These are phyloP conservation scores for Drosophila kohkoa DNA, from an alignment of 1,140 invertebrate genomes.

Conservation along the genomic window DNA sequence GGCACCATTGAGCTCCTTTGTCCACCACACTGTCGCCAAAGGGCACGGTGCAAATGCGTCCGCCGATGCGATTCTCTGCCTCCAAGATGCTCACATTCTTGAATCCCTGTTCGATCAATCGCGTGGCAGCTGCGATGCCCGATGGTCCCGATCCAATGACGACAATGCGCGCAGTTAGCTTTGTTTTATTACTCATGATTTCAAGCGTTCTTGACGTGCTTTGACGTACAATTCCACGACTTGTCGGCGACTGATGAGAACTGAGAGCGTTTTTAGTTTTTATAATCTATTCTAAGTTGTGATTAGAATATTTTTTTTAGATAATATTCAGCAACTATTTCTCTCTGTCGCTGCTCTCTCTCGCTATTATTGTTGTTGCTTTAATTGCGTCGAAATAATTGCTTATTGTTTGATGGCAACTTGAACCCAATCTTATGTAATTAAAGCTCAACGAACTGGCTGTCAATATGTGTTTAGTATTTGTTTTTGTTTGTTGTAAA, in stretches of 20 bases:
- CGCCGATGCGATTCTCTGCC: constrained; percentile 90
- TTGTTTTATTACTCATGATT: constrained; percentile 31
- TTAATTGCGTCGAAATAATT: constrained; percentile 12
- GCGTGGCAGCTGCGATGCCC: constrained; percentile 87
- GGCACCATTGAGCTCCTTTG: constrained; percentile 92
- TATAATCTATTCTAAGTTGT: constrained; percentile 12
- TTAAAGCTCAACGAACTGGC: neutral
- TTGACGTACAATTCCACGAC: constrained; percentile 6
- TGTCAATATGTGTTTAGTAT: neutral
- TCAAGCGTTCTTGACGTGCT: neutral
- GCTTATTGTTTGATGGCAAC: constrained; percentile 4
- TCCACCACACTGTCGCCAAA: constrained; percentile 89
- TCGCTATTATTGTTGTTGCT: neutral
- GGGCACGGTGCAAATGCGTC: constrained; percentile 87
- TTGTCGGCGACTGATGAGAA: neutral
- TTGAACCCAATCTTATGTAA: neutral
- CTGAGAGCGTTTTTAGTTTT: neutral
- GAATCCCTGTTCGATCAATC: constrained; percentile 86
- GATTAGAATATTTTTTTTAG: neutral
- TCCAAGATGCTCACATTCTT: constrained; percentile 87
- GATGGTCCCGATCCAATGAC: constrained; percentile 87
- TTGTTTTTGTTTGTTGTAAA: neutral
- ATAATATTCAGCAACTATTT: neutral
- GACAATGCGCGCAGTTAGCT: constrained; percentile 80
- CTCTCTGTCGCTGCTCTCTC: neutral